Conservation (phyloP, 2,888 invertebrate genomes). For the Poecilus cupreus region DNA sequence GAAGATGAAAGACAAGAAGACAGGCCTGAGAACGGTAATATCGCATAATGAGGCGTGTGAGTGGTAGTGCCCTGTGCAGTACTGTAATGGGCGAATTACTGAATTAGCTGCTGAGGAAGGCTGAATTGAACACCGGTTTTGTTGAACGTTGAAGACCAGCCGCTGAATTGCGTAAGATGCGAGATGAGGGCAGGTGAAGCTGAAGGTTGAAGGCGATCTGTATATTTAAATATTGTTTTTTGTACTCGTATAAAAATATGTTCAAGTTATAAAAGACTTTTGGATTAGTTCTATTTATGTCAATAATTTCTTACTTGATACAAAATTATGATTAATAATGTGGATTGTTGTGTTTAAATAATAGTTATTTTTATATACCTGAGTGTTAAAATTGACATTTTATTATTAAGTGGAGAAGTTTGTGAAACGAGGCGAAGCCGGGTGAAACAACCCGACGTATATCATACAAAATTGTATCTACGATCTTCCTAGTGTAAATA, state of each 20-base stretch:
- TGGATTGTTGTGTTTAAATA: too few relatives aligned
- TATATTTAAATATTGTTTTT: neutral
- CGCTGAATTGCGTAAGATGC: neutral
- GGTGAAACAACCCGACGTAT: too few relatives aligned
- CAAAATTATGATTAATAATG: too few relatives aligned
- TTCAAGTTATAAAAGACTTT: too few relatives aligned
- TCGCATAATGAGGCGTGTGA: conserved; percentile 21
- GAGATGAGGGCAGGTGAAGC: neutral
- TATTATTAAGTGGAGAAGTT: too few relatives aligned
- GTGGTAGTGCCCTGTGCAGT: neutral
- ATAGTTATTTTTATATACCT: too few relatives aligned
- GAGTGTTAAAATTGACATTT: too few relatives aligned
- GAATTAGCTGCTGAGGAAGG: neutral
- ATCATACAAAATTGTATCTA: too few relatives aligned
- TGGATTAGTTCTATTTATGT: too few relatives aligned
- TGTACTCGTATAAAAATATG: neutral
- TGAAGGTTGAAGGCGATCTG: conserved; percentile 17
- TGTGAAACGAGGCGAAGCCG: too few relatives aligned
- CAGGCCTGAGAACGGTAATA: conserved; percentile 2
- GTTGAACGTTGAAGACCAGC: neutral
- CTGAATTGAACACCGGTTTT: neutral
- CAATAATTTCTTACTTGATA: too few relatives aligned
- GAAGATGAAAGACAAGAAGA: neutral
- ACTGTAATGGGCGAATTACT: neutral
- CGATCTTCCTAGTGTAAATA: too few relatives aligned